A percentile compares a stretch with the other conserved stretches of the same genome.
These are phyloP conservation scores for Trichonephila clavipes DNA, from an alignment of 1,140 invertebrate genomes.

Conservation along the genomic window DNA sequence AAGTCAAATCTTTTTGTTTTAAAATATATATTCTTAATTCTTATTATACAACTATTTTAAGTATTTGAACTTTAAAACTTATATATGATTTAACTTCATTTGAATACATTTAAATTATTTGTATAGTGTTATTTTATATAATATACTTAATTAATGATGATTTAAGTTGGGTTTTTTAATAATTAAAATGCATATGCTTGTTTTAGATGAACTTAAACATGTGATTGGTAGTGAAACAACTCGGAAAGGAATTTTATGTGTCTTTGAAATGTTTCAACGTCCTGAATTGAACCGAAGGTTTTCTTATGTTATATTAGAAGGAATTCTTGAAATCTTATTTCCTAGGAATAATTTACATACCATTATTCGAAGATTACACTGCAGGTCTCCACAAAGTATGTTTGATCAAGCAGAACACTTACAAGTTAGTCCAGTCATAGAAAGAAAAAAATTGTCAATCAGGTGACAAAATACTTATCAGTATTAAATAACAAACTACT, in stretches of 20 bases:
- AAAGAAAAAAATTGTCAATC: conserved; percentile 49
- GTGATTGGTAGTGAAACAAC: conserved; percentile 95
- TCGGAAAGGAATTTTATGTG: conserved; percentile 90
- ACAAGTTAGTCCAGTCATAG: conserved; percentile 61
- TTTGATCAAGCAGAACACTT: conserved; percentile 50
- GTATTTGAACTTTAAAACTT: no score
- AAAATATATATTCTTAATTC: no score
- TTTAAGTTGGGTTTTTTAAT: no score
- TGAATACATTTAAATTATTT: no score
- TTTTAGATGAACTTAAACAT: conserved; percentile 92
- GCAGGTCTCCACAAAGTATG: conserved; percentile 77
- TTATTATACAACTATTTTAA: no score
- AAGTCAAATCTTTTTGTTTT: no score
- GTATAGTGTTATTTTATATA: no score
- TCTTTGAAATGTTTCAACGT: conserved; percentile 93
- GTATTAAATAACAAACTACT: conserved; percentile 50
- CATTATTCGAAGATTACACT: conserved; percentile 86
- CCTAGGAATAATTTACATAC: conserved; percentile 86
- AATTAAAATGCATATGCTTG: background rate
- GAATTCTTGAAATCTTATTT: conserved; percentile 88
- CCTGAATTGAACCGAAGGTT: conserved; percentile 92
- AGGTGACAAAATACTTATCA: conserved; percentile 75
- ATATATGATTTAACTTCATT: no score
- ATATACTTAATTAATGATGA: no score
- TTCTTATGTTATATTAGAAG: conserved; percentile 92